Evolutionary conservation across 2,888 invertebrate genomes (phyloP), one percentile per base, ranked within the genome.

Genomic region (Scaptomyza caliginosa): DNA sequence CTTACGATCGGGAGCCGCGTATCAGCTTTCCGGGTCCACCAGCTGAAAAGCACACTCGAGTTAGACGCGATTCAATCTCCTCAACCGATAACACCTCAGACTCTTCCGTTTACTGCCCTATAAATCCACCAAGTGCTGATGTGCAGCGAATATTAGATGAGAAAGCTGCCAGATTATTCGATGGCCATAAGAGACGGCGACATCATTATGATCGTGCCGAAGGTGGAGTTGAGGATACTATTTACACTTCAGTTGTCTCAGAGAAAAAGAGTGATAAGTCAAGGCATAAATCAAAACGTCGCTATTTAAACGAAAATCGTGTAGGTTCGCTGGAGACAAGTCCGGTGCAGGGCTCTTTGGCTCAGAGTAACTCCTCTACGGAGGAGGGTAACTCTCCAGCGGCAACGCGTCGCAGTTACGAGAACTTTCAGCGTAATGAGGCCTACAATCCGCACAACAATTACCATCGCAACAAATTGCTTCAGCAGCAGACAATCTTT

Each of bases 81-180:
- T 90, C 90, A 4, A 87, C 89, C 0, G 90, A 89, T 30, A 91
- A 90, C 40, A 91, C 92, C 2, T 92, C 92, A 0, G 92, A 92
- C 60, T 92, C 92, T 1, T 92, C 92, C 0, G 89, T 91, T 1
- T 92, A 92, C 54, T 90, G 91, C 49, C 91, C 91, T 5, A 89
- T 91, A 6, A 90, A 91, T 74, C 88, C 90, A 2, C 90, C 91
- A 5, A 75, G 82, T 17, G 77, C 89, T 8, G 91, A 91, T 77
- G 89, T 91, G 7, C 90, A 91, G 65, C 83, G 89, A 11, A 90
- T 91, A 45, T 62, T 91, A 3, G 90, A 91, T 17, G 90, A 90
- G 5, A 91, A 91, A 63, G 89, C 91, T 0, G 87, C 88, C 0
- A 83, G 83, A 0, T 67, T 91, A 0, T 91, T 91, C 38, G 89